Conservation (phyloP, 2,888 invertebrate genomes). For the Eretmocerus hayati region DNA sequence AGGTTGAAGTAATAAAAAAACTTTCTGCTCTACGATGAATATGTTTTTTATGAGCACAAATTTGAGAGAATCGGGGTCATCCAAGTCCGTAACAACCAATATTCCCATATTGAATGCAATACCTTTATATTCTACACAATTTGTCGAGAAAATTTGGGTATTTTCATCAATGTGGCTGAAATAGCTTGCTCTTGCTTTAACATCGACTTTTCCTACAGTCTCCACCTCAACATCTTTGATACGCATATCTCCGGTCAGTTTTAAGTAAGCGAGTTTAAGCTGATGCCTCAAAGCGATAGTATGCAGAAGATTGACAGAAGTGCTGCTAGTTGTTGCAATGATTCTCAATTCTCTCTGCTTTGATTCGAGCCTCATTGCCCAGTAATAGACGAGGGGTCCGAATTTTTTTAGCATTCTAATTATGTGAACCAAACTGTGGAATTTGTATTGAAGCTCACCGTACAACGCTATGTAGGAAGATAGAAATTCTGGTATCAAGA, state of each 20-base stretch:
- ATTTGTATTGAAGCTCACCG: slow-evolving; percentile 1
- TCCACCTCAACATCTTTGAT: neutral
- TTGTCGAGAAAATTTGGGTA: neutral
- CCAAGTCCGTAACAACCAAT: slow-evolving; percentile 4
- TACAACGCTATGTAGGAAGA: neutral
- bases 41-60: neutral
- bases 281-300: neutral
- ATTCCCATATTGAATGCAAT: slow-evolving; percentile 1
- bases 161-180: too few species aligned
- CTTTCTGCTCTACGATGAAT: neutral
- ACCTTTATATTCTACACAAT: neutral
- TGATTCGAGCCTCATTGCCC: neutral
- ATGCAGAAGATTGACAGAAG: neutral
- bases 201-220: neutral
- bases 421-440: slow-evolving; percentile 2
- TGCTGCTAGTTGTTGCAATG: neutral
- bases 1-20: neutral
- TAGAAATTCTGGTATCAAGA: neutral
- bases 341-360: neutral
- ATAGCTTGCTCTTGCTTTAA: neutral
- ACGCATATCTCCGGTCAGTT: neutral
- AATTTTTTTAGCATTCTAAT: neutral
- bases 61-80: neutral
- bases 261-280: slow-evolving; percentile 1
- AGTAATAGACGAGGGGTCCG: neutral